Base-by-base conservation (phyloP, 2,113 vertebrate species). In the Parus major region DNA sequence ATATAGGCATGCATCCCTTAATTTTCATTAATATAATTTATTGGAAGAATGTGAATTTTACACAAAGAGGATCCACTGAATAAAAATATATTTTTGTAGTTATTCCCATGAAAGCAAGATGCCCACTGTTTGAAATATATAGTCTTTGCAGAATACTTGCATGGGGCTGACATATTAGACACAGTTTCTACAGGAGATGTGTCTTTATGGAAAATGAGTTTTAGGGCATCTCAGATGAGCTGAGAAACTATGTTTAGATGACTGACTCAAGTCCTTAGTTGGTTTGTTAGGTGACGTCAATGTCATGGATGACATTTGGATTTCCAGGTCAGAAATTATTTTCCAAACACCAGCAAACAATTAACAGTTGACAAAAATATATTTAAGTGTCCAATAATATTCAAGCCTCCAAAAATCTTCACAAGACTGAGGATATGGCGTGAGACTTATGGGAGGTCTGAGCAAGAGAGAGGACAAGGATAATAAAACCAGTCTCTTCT, bases 371-470 rank as follows among this genome's bases (percentile, higher is more conserved):
- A 64, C 36, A 64, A 64, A 87, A 91, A 29, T 23, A 71, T 21
- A 41, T 68, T 9, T 11, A 41, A 52, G 22, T 31, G 28, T 25
- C 35, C 56, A 63, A 9, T 29, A 44, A 9, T 25, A 91, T 13
- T 59, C 21, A 89, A 84, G 4, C 12, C 23, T 64, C 19, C 47
- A 55, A 82, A 87, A 61, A 35, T 79, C 44, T 68, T 85, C 36
- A 41, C 24, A 53, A 55, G 9, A 8, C 9, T 41, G 41, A 68
- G 49, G 41, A 41, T 46, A 42, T 2, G 63, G 4, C 0, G 0
- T n/a, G 35, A 22, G 19, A 24, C 17, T 82, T 79, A 46, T 0
- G 0, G 17, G 44, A 70, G 5, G 15, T 76, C 66, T 65, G 36
- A 85, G 29, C 9, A 84, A 82, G 27, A 64, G 7, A 82, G 23